These are phyloP conservation scores for Pterostichus madidus DNA, from an alignment of 2,888 invertebrate genomes.

Conservation along the genomic window DNA sequence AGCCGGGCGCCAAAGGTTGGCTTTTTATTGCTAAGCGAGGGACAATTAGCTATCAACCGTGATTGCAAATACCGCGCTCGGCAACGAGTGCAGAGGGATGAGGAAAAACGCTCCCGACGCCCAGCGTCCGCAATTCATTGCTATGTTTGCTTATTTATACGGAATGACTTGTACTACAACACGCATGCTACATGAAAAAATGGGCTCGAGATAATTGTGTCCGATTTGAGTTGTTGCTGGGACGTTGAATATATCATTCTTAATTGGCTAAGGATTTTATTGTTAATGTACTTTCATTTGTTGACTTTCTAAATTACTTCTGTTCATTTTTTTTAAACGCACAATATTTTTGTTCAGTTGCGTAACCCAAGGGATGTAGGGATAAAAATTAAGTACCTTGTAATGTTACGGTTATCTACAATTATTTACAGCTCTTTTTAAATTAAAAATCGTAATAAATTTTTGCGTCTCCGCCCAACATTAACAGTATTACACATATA, in stretches of 20 bases:
- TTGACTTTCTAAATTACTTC: conserved; percentile 3
- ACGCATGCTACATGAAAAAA: conserved; percentile 21
- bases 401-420: too few relatives aligned
- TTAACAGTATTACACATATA: too few relatives aligned
- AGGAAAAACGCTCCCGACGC: neutral
- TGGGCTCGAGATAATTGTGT: conserved; percentile 41
- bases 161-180: conserved; percentile 27
- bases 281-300: conserved; percentile 29
- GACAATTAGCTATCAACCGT: conserved; percentile 70
- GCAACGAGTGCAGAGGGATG: neutral
- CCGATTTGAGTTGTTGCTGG: conserved; percentile 16
- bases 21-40: conserved; percentile 63
- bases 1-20: conserved; percentile 57
- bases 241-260: neutral
- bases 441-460: too few relatives aligned
- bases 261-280: conserved; percentile 36
- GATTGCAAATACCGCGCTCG: conserved; percentile 69
- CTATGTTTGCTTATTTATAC: conserved; percentile 62
- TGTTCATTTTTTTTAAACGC: neutral
- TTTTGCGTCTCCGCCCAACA: too few relatives aligned
- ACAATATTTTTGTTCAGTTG: too few relatives aligned
- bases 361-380: too few relatives aligned
- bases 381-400: too few relatives aligned
- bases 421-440: too few relatives aligned
- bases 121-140: conserved; percentile 56